A percentile compares a stretch with the other conserved stretches of the same genome.
Conservation (phyloP, 2,888 invertebrate genomes). For the Shargacucullia verbasci region DNA sequence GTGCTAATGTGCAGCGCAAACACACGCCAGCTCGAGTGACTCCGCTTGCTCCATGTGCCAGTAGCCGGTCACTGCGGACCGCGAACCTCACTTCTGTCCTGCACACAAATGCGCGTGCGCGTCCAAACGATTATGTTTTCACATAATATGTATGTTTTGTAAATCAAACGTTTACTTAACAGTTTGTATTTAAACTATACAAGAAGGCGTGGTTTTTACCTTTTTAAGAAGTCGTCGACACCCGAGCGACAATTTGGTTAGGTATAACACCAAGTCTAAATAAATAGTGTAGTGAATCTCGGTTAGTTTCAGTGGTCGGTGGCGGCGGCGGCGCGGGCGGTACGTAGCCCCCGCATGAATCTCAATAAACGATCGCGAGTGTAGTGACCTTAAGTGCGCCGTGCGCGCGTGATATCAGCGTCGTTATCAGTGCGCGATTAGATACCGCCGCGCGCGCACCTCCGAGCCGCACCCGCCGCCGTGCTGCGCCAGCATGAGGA, state of each 20-base stretch:
- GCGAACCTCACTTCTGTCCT: neutral
- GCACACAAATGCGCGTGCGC: neutral
- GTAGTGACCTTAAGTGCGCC: conserved; percentile 36
- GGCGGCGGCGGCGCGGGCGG: conserved; percentile 8
- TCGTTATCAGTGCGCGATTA: conserved; percentile 75
- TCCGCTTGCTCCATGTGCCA: conserved; percentile 1
- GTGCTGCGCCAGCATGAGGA: conserved; percentile 69
- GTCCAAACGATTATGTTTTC: neutral
- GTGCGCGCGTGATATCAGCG: conserved; percentile 57
- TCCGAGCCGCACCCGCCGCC: conserved; percentile 80
- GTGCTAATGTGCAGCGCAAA: conserved; percentile 42
- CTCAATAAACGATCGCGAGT: conserved; percentile 14
- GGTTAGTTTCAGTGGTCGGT: conserved; percentile 28
- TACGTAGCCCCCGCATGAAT: conserved; percentile 23
- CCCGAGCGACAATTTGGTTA: conserved; percentile 13
- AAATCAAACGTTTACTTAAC: neutral
- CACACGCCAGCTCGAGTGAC: conserved; percentile 6
- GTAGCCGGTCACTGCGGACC: neutral
- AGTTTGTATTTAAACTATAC: neutral
- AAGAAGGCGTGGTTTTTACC: neutral
- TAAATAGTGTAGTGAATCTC: conserved; percentile 20
- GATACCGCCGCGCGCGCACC: conserved; percentile 76
- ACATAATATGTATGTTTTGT: too few relatives aligned
- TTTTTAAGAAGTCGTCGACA: conserved; percentile 30
- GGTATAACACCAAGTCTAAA: conserved; percentile 23